Base-by-base conservation (phyloP, 1,140 invertebrate species). In the Drosophila seguyi region DNA sequence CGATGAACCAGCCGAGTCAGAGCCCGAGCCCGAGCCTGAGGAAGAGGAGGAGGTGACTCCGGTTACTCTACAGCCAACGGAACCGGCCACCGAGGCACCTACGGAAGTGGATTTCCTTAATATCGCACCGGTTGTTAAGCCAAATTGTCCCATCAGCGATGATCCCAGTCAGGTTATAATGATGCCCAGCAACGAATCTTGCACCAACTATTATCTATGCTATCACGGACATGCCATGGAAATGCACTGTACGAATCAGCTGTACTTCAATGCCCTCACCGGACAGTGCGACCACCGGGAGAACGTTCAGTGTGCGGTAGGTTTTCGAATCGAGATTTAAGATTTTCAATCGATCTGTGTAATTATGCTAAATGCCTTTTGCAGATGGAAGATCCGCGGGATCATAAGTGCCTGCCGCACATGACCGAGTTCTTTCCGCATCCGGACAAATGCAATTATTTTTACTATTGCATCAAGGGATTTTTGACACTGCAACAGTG, bases 391-490 rank as follows among this genome's bases (percentile, higher is more conserved):
- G 58, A 45, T 27, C 75, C 74, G 4, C 59, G 68, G 16, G 58
- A 72, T 0, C 82, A 92, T 53, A 92, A 91, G 44, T 92, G 91
- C 50, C 36, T 92, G 53, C 81, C 83, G 4, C 63, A 91, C 56
- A 79, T 91, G 71, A 90, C 79, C 14, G 84, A 90, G 53, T 92
- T 92, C 73, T 92, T 91, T 63, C 90, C 91, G 4, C 91, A 92
- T 77, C 75, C 84, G 45, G 69, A 76, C 7, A 92, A 92, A 6
- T 92, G 91, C 68, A 92, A 91, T 34, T 92, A 92, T 34, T 92
- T 92, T 67, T 91, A 92, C 42, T 92, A 92, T 36, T 92, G 91
- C 77, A 90, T 92, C 45, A 92, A 90, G 52, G 91, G 91, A 0
- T 92, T 79, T 41, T 65, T 91, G 16, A 92, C 91, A 2, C 42